Conservation (phyloP, 2,797 vertebrate species). For the Peromyscus melanophrys region DNA sequence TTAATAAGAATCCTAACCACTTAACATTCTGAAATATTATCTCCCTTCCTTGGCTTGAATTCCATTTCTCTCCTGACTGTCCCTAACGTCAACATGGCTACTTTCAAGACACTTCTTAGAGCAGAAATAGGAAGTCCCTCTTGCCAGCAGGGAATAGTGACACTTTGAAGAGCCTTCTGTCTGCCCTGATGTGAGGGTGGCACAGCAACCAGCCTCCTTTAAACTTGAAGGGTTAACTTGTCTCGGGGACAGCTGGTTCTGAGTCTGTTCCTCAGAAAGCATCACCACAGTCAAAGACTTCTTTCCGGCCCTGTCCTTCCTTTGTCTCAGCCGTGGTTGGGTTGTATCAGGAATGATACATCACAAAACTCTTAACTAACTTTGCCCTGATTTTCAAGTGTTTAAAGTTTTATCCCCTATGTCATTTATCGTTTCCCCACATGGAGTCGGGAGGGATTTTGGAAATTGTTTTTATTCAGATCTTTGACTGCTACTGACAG, state of each 20-base stretch:
- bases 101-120: constrained; percentile 31
- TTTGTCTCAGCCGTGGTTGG: not conserved
- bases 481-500: not conserved
- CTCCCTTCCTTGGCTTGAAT: not conserved
- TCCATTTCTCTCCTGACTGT: not conserved
- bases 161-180: constrained; percentile 60
- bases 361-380: constrained; percentile 1
- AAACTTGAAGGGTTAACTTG: constrained; percentile 44
- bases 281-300: not conserved
- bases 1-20: not conserved
- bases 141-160: constrained; percentile 54
- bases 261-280: constrained; percentile 25
- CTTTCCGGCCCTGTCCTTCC: not conserved
- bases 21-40: not conserved
- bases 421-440: not conserved
- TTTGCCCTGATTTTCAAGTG: not conserved
- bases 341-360: not conserved
- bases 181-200: constrained; percentile 1
- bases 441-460: not conserved
- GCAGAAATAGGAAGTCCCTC: not conserved
- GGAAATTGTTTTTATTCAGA: not conserved
- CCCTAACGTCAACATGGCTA: constrained; percentile 1
- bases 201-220: constrained; percentile 38
- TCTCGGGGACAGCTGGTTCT: constrained; percentile 47
- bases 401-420: constrained; percentile 4